Conservation (phyloP, 2,113 vertebrate genomes). For the Albula goreensis region DNA sequence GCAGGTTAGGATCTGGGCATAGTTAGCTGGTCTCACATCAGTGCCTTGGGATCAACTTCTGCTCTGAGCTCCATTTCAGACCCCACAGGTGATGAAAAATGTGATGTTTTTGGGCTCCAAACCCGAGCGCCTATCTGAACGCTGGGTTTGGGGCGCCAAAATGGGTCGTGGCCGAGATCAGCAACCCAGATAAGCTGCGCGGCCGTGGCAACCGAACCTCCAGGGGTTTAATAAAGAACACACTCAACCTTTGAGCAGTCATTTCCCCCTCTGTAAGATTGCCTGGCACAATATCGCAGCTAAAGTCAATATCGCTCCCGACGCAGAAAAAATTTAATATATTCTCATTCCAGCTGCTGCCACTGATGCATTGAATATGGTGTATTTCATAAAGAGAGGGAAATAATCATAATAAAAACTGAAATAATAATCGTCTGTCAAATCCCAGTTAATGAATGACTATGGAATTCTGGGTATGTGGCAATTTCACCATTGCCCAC, state of each 20-base stretch:
- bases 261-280: too few relatives aligned
- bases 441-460: not conserved
- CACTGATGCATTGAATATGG: not conserved
- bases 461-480: not conserved
- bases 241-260: too few relatives aligned
- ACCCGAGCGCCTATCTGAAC: too few relatives aligned
- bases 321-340: not conserved
- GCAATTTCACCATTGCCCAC: not conserved
- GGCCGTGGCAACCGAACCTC: not conserved
- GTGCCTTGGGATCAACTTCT: too few relatives aligned
- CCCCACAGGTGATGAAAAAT: too few relatives aligned
- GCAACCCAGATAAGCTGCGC: not conserved
- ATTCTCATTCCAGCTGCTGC: not conserved
- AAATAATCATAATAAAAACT: slow-evolving; percentile 31
- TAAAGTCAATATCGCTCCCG: not conserved
- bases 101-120: too few relatives aligned
- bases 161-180: not conserved
- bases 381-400: slow-evolving; percentile 20
- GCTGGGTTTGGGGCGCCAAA: too few relatives aligned
- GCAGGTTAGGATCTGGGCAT: too few relatives aligned
- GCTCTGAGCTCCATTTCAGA: too few relatives aligned
- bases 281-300: slow-evolving; percentile 38
- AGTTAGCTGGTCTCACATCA: too few relatives aligned
- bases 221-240: too few relatives aligned
- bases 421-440: not conserved